Conservation (phyloP, 2,113 vertebrate species). For the Crocuta crocuta region DNA sequence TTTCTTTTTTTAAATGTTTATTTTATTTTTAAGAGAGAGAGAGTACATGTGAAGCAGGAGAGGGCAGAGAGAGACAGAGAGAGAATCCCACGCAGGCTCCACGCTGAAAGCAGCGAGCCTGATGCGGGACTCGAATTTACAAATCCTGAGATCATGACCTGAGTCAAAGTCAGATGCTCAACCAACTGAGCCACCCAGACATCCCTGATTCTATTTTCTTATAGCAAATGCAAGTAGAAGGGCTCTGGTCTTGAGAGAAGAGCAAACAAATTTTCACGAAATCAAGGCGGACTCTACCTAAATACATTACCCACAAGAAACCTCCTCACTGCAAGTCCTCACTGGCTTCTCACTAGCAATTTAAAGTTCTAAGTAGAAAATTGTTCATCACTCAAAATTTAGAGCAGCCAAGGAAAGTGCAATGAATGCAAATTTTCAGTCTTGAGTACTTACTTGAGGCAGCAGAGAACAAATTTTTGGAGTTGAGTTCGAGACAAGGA, state of each 20-base stretch:
- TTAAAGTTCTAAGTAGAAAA: slow-evolving; percentile 66
- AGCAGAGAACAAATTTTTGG: slow-evolving; percentile 28
- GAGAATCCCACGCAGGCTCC: too few species aligned
- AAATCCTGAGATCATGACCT: too few species aligned
- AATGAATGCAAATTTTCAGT: slow-evolving; percentile 50
- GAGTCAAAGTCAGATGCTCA: too few species aligned
- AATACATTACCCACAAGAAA: not conserved
- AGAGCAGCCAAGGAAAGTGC: slow-evolving; percentile 56
- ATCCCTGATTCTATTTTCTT: not conserved
- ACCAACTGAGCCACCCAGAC: too few species aligned
- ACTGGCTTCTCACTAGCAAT: not conserved
- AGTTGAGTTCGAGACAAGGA: slow-evolving; percentile 29
- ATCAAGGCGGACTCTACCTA: not conserved
- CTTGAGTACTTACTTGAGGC: not conserved
- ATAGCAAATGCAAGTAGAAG: not conserved
- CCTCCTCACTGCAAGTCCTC: not conserved
- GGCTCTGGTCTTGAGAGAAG: not conserved
- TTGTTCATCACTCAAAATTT: slow-evolving; percentile 57
- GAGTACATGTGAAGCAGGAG: too few species aligned
- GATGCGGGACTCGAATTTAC: too few species aligned
- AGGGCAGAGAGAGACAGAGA: too few species aligned
- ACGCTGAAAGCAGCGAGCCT: too few species aligned
- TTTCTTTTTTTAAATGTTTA: too few species aligned
- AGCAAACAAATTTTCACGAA: not conserved
- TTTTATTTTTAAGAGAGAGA: too few species aligned